Evolutionary conservation across 2,888 invertebrate genomes (phyloP), one percentile per base, ranked within the genome.

Genomic region (Euproctis similis): DNA sequence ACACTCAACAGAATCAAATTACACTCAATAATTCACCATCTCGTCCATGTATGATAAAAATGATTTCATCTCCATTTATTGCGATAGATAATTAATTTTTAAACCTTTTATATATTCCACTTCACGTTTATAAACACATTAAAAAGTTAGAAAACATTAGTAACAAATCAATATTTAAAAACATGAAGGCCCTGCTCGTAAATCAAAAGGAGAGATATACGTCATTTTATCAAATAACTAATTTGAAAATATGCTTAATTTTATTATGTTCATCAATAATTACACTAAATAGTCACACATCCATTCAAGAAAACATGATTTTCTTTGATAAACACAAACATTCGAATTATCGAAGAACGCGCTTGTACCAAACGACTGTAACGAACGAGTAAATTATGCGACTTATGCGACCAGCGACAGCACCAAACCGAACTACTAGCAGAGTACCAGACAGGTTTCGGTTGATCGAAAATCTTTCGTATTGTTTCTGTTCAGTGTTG

Each of bases 91-190:
- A 34, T n/a, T 39, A 30, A 33, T 23, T 23, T 2, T 27, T 53
- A 43, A 34, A 51, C 60, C n/a, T n/a, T 59, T 64, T 58, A 74
- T 74, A 76, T 80, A 82, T 78, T 68, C 71, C 75, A 80, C 71
- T 64, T 51, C 46, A 61, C 54, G 49, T 56, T 61, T 48, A 34
- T 45, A 50, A 38, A 45, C 59, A 63, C 59, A 62, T 47, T 53
- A 43, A 58, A 64, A 59, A 41, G 44, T 40, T 41, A 48, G 40
- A 52, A 50, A 52, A 41, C 35, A 55, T 40, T 39, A 34, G 65
- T 60, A 68, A 73, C 73, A 77, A 78, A 84, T 84, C 82, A 84
- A 84, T 84, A 84, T 80, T 78, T 84, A 78, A 75, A 80, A 80
- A 84, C 82, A 84, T 62, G 64, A 69, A 75, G 63, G 72, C 71